phyloP scores from a whole-genome alignment of 35 echinoderm and acorn worm genomes.

The Apostichopus japonicus region DNA sequence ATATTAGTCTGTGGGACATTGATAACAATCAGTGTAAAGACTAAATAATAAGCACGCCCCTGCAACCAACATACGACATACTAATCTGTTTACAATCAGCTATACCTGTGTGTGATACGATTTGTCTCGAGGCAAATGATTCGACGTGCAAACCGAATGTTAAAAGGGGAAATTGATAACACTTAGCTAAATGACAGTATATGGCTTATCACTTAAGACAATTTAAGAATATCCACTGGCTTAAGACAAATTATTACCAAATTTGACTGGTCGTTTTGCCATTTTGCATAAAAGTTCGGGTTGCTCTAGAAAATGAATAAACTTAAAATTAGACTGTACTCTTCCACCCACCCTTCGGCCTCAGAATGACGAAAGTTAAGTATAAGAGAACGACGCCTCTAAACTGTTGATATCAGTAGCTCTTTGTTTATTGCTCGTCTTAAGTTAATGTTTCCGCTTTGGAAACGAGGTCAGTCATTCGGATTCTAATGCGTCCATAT shows the following conservation, averaged over 20 bases:
- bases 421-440: conserved; percentile 3
- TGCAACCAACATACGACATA: too few species aligned
- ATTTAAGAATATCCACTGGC: too few species aligned
- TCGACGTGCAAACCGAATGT: too few species aligned
- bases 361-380: not conserved
- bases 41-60: too few species aligned
- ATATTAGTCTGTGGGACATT: too few species aligned
- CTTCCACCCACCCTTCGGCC: not conserved
- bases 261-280: not conserved
- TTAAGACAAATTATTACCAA: not conserved
- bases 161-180: too few species aligned
- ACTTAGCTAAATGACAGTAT: not conserved
- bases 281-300: not conserved
- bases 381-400: not conserved
- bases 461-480: conserved; percentile 1
- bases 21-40: too few species aligned
- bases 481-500: not conserved
- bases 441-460: conserved; percentile 23
- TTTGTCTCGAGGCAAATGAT: too few species aligned
- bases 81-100: too few species aligned
- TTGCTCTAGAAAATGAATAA: not conserved
- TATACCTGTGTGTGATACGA: too few species aligned
- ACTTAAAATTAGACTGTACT: not conserved
- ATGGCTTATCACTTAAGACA: not conserved
- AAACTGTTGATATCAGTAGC: not conserved